Evolutionary conservation across 2,888 invertebrate species (phyloP).

Genomic region (Drosophila recens): DNA sequence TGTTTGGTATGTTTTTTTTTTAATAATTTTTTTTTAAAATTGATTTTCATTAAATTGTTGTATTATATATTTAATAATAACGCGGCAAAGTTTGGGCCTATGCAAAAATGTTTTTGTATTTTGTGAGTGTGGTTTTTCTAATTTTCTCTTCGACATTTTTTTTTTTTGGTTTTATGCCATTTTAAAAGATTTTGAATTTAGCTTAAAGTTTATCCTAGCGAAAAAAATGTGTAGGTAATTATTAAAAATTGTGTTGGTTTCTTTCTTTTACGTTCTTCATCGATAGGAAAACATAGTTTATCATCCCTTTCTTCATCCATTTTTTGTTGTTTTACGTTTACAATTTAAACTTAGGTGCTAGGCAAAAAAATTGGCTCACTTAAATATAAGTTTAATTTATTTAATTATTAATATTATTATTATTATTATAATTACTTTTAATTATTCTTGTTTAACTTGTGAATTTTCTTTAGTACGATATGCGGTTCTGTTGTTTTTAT

Average conservation of each 20-base stretch:
- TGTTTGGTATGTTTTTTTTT: conserved; percentile 69
- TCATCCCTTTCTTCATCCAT: conserved; percentile 3
- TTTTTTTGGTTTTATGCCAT: conserved; percentile 53
- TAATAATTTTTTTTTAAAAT: conserved; percentile 35
- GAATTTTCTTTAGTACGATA: conserved; percentile 72
- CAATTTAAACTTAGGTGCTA: conserved; percentile 68
- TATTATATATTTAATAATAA: conserved; percentile 69
- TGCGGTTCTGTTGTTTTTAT: conserved; percentile 59
- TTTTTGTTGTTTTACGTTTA: conserved; percentile 48
- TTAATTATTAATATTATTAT: conserved; percentile 25
- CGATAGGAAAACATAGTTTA: conserved; percentile 72
- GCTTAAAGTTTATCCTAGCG: conserved; percentile 66
- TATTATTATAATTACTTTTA: conserved; percentile 27
- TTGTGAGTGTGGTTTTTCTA: conserved; percentile 26
- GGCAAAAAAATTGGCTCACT: conserved; percentile 75
- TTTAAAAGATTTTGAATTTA: conserved; percentile 49
- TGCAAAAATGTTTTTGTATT: conserved; percentile 61
- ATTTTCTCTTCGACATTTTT: conserved; percentile 22
- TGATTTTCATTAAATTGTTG: conserved; percentile 28
- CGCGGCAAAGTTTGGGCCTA: conserved; percentile 75
- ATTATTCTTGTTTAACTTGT: conserved; percentile 46
- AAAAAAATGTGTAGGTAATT: conserved; percentile 62
- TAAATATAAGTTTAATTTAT: conserved; percentile 40
- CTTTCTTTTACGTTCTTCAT: conserved; percentile 40
- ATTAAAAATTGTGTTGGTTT: conserved; percentile 45